Conservation (phyloP, 2,888 invertebrate species). For the Uloborus plumipes region DNA sequence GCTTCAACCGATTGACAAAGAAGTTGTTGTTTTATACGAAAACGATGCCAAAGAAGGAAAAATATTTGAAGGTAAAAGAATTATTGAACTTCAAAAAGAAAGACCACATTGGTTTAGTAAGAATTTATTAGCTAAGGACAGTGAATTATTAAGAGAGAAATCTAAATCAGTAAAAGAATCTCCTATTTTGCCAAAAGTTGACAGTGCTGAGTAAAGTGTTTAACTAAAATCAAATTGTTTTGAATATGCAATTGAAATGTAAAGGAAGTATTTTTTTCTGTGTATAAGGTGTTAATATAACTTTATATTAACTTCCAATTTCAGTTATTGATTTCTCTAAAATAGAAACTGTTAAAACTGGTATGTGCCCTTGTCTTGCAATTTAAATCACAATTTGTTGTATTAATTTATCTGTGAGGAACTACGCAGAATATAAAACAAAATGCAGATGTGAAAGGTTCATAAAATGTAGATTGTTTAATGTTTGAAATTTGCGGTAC, state of each 20-base stretch:
- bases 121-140: conserved; percentile 77
- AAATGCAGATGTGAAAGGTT: not conserved
- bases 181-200: not conserved
- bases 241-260: no score
- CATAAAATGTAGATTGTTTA: no score
- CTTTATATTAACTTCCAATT: no score
- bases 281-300: no score
- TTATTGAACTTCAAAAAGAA: conserved; percentile 87
- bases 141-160: conserved; percentile 19
- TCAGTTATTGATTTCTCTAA: no score
- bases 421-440: not conserved
- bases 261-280: no score
- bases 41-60: conserved; percentile 76
- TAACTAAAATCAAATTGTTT: not conserved
- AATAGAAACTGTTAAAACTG: no score
- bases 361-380: not conserved
- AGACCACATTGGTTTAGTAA: conserved; percentile 90
- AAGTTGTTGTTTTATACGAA: conserved; percentile 87
- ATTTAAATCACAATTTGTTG: not conserved
- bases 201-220: not conserved
- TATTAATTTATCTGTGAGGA: no score
- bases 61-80: conserved; percentile 76
- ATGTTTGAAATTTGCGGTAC: no score
- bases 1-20: conserved; percentile 82
- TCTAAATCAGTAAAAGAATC: conserved; percentile 1